Conservation (phyloP, 2,888 invertebrate genomes). For the Melinaea marsaeus region DNA sequence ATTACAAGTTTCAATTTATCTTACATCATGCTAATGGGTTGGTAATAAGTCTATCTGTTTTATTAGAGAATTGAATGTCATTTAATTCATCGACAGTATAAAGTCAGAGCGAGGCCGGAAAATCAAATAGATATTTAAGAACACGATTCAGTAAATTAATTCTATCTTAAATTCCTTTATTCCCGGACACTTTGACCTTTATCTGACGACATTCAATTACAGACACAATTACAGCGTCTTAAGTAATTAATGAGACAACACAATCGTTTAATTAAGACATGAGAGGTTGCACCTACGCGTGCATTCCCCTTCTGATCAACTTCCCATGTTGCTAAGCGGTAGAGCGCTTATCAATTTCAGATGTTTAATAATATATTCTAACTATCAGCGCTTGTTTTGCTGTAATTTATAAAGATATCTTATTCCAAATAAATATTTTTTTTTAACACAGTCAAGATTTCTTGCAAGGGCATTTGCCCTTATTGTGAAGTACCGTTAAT, state of each 20-base stretch:
- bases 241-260: slow-evolving; percentile 47
- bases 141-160: slow-evolving; percentile 52
- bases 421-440: neutral
- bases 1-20: neutral
- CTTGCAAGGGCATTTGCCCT: no score
- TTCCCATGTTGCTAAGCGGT: neutral
- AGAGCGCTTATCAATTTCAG: neutral
- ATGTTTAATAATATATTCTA: neutral
- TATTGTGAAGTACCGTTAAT: no score
- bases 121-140: slow-evolving; percentile 36
- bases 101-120: slow-evolving; percentile 21
- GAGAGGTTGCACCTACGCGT: slow-evolving; percentile 43
- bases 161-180: slow-evolving; percentile 45
- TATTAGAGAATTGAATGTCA: slow-evolving; percentile 14
- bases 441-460: no score
- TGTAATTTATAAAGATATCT: neutral
- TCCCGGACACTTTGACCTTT: slow-evolving; percentile 60
- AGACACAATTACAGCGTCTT: slow-evolving; percentile 36
- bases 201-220: slow-evolving; percentile 37
- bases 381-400: neutral
- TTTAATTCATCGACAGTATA: slow-evolving; percentile 11
- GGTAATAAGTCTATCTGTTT: slow-evolving; percentile 6
- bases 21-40: slow-evolving; percentile 1
- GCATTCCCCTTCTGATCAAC: slow-evolving; percentile 18
- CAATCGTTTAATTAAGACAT: slow-evolving; percentile 64